phyloP scores from a whole-genome alignment of 2,113 vertebrate species.

The Etheostoma spectabile region DNA sequence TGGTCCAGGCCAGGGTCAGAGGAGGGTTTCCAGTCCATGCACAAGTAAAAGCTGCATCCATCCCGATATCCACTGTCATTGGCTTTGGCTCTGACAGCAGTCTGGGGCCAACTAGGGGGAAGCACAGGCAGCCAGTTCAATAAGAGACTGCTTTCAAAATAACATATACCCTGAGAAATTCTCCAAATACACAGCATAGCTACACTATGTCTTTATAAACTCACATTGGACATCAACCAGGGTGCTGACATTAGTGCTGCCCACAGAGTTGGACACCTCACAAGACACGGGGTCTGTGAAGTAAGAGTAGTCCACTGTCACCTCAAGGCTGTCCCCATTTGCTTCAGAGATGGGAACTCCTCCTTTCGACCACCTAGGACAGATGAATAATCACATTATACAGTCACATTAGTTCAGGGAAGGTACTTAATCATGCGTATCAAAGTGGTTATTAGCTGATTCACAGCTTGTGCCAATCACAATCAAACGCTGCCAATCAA shows the following conservation, averaged over 20 bases:
- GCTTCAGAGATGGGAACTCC: conserved; percentile 88
- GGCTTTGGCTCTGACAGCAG: conserved; percentile 88
- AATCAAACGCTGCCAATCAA: conserved; percentile 71
- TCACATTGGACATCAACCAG: conserved; percentile 92
- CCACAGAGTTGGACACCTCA: conserved; percentile 92
- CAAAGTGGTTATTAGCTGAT: conserved; percentile 71
- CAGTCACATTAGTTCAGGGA: conserved; percentile 49
- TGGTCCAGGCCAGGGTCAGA: conserved; percentile 91
- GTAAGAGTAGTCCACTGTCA: conserved; percentile 90
- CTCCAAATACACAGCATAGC: not conserved
- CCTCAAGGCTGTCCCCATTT: conserved; percentile 89
- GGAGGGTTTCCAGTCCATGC: conserved; percentile 92
- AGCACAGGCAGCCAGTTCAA: conserved; percentile 42
- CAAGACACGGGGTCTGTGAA: conserved; percentile 93
- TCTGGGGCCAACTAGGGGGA: conserved; percentile 88
- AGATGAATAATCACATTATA: conserved; percentile 58
- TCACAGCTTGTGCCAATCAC: conserved; percentile 68
- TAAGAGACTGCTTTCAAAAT: conserved; percentile 27
- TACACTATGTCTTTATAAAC: conserved; percentile 53
- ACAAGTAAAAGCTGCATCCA: conserved; percentile 91
- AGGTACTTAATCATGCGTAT: conserved; percentile 53
- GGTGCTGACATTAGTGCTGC: conserved; percentile 92
- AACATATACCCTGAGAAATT: conserved; percentile 16
- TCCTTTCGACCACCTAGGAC: conserved; percentile 91
- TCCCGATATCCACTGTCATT: conserved; percentile 86